phyloP scores from a whole-genome alignment of 2,888 invertebrate genomes.

The Amblyjoppa proteus region DNA sequence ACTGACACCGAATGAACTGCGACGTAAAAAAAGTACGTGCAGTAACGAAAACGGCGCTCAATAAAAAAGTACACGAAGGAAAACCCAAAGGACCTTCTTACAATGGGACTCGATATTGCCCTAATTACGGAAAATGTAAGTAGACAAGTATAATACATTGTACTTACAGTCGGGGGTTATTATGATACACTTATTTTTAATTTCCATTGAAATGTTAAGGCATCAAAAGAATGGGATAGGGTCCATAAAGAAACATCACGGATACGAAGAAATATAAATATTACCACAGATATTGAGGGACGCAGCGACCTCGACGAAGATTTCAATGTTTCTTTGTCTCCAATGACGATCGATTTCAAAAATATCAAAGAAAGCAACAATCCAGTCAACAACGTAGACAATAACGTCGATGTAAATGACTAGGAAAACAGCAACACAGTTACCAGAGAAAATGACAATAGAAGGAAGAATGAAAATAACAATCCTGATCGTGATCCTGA shows the following conservation, averaged over 20 bases:
- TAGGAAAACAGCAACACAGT: neutral
- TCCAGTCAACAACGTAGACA: too few relatives aligned
- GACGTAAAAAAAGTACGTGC: neutral
- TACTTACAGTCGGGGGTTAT: neutral
- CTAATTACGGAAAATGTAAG: neutral
- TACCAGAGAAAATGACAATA: neutral
- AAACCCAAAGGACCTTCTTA: neutral
- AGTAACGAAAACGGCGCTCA: neutral
- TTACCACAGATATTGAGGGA: neutral
- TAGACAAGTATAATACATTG: neutral
- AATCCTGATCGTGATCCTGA: neutral
- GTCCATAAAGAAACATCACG: neutral
- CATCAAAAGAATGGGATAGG: neutral
- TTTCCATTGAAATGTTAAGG: neutral
- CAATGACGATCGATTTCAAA: too few relatives aligned
- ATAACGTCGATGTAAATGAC: neutral
- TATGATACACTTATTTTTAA: neutral
- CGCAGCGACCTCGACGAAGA: neutral
- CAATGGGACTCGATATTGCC: neutral
- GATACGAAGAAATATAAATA: neutral
- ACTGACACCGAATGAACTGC: neutral
- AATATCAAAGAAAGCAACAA: too few relatives aligned
- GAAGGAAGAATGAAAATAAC: neutral
- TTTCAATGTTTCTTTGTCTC: too few relatives aligned
- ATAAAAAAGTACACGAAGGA: constrained; percentile 1